Evolutionary conservation across 2,113 vertebrate species (phyloP).

Genomic region (Lethenteron reissneri): DNA sequence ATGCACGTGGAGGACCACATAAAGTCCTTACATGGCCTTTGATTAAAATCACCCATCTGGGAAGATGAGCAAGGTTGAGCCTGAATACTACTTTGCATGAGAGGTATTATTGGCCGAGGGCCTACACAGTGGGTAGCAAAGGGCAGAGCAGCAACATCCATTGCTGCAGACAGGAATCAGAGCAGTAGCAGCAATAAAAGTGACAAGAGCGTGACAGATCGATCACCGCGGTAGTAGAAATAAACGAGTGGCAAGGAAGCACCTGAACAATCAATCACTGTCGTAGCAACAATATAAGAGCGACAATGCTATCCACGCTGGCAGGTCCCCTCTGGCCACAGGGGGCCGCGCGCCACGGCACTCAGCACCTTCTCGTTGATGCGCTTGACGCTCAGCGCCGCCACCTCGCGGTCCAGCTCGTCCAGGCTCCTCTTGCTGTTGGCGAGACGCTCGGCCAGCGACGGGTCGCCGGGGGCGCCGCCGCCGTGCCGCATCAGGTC

Average conservation of each 20-base stretch:
- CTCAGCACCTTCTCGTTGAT: constrained; percentile 20
- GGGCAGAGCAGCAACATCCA: no score
- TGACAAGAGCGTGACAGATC: background rate
- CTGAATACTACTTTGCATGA: no score
- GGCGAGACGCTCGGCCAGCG: constrained; percentile 14
- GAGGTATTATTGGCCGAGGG: no score
- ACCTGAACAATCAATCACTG: no score
- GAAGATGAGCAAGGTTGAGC: no score
- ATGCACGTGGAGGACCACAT: background rate
- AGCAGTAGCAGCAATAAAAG: background rate
- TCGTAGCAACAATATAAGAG: background rate
- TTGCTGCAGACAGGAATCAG: background rate
- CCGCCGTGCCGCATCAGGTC: constrained; percentile 16
- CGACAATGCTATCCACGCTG: background rate
- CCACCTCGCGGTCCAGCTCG: constrained; percentile 22
- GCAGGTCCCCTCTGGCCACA: background rate
- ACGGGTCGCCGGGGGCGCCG: constrained; percentile 15
- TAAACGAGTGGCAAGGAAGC: background rate
- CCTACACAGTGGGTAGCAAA: no score
- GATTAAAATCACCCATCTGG: no score
- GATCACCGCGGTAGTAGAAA: no score
- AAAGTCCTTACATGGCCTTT: background rate
- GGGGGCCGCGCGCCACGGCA: fast-evolving
- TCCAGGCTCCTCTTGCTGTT: constrained; percentile 25
- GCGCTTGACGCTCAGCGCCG: constrained; percentile 14